Percentiles rank a stretch among this genome's conserved stretches.
phyloP scores from a whole-genome alignment of 2,888 invertebrate genomes.

The Lymantria dispar region DNA sequence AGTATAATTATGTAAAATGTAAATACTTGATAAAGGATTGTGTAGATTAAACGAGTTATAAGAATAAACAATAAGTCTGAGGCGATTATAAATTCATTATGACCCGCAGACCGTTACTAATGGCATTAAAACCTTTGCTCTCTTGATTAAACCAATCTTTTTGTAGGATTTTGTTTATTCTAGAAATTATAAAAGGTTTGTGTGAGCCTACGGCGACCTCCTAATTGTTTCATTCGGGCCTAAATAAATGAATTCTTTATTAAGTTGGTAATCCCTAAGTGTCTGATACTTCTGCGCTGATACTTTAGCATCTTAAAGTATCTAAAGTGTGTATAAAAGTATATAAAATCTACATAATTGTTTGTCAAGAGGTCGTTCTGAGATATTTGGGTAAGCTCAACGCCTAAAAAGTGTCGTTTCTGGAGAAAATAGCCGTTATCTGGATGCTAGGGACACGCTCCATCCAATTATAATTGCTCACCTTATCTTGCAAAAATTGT shows the following conservation, averaged over 20 bases:
- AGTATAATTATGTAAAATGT: too few relatives aligned
- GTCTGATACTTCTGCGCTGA: slow-evolving; percentile 13
- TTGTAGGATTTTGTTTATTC: not conserved
- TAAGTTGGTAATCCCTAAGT: slow-evolving; percentile 17
- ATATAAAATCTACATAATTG: slow-evolving; percentile 39
- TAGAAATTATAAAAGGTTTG: not conserved
- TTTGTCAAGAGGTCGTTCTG: slow-evolving; percentile 30
- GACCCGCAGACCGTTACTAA: not conserved
- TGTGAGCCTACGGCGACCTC: slow-evolving; percentile 2
- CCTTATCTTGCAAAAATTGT: slow-evolving; percentile 15
- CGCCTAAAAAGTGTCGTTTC: slow-evolving; percentile 17
- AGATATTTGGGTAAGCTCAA: slow-evolving; percentile 28
- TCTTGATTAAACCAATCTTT: not conserved
- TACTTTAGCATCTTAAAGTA: slow-evolving; percentile 22
- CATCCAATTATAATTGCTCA: slow-evolving; percentile 28
- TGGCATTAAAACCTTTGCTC: not conserved
- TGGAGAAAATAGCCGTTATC: slow-evolving; percentile 19
- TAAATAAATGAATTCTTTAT: slow-evolving; percentile 29
- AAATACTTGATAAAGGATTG: not conserved
- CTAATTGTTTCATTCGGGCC: slow-evolving; percentile 11
- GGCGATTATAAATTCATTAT: not conserved
- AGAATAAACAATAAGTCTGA: not conserved
- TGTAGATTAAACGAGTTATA: not conserved
- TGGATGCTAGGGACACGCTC: slow-evolving; percentile 20
- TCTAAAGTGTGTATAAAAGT: slow-evolving; percentile 29